Evolutionary conservation across 2,888 invertebrate genomes (phyloP), one percentile per base, ranked within the genome.

Genomic region (Mechanitis messenoides): DNA sequence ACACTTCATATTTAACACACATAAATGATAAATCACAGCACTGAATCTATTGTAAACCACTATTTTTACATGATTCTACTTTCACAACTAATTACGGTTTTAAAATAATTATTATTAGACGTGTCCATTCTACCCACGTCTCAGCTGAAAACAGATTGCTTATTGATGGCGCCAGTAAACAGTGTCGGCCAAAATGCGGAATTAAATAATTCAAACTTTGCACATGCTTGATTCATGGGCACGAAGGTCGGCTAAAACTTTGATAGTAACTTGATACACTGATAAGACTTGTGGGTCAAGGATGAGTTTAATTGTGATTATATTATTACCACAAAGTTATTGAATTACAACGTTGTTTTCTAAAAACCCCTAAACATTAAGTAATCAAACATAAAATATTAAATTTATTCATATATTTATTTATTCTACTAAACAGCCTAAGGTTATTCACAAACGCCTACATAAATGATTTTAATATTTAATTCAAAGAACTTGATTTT

Each of bases 1-100:
- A 81, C 83, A 83, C 84, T 82, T 77, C 77, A 81, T 74, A 57
- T 66, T 80, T 83, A 84, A 84, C 85, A 79, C 73, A 67, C 62
- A 64, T 72, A 72, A 74, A 72, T 69, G 71, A 70, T 59, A 66
- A 70, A 66, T 72, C 75, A 74, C 73, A 67, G 54, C 53, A 64
- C 58, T 59, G 58, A 58, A 60, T 60, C 60, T 53, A 42, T 55
- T 56, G 62, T 67, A 56, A 62, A 66, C 55, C 57, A 56, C 38
- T 9, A 42, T 3, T 42, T 35, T 35, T 35, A 3, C 35, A 9
- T 9, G 9, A 42, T 9, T 42, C 3, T 9, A 42, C 42, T 42
- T 38, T 38, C 4, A 42, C 6, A 9, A 42, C 1, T 42, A 42
- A 42, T 5, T 35, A 35, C 6, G 35, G 35, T 35, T 42, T 42